These are phyloP conservation scores for Axis porcinus DNA, from an alignment of 2,113 vertebrate species.

Conservation along the genomic window DNA sequence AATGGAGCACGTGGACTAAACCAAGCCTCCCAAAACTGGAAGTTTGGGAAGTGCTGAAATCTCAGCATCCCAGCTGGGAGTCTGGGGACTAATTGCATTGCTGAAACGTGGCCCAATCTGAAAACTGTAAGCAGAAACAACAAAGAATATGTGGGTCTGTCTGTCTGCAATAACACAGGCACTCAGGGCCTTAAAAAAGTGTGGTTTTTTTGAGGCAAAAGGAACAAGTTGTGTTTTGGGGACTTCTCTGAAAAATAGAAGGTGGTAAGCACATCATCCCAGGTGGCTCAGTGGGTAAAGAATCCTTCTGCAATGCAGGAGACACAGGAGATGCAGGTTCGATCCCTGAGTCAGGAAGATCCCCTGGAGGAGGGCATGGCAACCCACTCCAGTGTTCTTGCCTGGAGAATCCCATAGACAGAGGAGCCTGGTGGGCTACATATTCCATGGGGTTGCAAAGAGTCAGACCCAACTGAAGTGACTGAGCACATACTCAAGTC, in stretches of 20 bases:
- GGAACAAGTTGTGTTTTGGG: not conserved
- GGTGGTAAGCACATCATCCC: not conserved
- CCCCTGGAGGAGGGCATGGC: not conserved
- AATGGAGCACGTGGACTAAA: fast-evolving
- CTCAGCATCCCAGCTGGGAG: not conserved
- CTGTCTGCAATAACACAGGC: not conserved
- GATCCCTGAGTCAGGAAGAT: not conserved
- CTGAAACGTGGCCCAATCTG: not conserved
- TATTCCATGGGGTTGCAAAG: not conserved
- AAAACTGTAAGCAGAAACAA: not conserved
- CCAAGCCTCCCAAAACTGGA: not conserved
- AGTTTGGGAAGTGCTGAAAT: not conserved
- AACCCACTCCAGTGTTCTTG: not conserved
- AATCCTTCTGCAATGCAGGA: not conserved
- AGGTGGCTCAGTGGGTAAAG: not conserved
- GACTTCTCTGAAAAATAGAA: not conserved
- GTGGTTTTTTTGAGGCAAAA: not conserved
- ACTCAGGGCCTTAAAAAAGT: not conserved
- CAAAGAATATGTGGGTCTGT: not conserved
- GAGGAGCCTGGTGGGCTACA: not conserved
- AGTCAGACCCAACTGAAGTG: not conserved
- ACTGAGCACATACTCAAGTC: not conserved
- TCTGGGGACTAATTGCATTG: too few relatives aligned
- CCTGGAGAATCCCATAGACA: not conserved
- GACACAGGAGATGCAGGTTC: not conserved